Percentiles rank a stretch among this genome's conserved stretches.
These are phyloP conservation scores for Epirrhoe alternata DNA, from an alignment of 2,888 invertebrate genomes.

Conservation along the genomic window DNA sequence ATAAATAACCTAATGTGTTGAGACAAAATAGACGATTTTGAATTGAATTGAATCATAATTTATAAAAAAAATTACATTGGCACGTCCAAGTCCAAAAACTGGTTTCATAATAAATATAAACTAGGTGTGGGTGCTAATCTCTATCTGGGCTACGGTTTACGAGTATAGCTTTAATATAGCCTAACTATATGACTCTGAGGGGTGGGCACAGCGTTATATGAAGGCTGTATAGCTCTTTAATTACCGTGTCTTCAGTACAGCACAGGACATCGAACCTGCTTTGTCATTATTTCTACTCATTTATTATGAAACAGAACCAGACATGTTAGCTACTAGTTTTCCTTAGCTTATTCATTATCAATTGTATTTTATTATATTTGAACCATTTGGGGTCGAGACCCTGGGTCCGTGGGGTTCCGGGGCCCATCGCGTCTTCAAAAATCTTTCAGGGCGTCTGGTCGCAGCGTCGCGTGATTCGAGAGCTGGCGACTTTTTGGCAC, in stretches of 20 bases:
- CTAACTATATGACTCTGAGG: constrained; percentile 1
- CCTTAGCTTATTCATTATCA: neutral
- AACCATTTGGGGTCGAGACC: too few relatives aligned
- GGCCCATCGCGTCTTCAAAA: too few relatives aligned
- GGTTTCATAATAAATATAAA: neutral
- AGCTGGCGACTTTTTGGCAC: too few relatives aligned
- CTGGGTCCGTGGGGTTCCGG: too few relatives aligned
- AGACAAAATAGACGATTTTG: too few relatives aligned
- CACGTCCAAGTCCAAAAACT: too few relatives aligned
- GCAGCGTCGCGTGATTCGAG: too few relatives aligned
- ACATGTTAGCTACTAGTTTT: neutral
- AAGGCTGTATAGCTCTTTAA: constrained; percentile 55
- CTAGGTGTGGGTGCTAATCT: neutral
- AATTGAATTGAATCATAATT: too few relatives aligned
- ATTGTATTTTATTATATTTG: neutral
- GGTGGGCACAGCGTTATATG: constrained; percentile 2
- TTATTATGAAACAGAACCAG: constrained; percentile 31
- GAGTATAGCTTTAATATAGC: constrained; percentile 3
- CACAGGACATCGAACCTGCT: constrained; percentile 63
- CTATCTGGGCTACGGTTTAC: neutral
- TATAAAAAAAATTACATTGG: too few relatives aligned
- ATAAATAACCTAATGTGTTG: too few relatives aligned
- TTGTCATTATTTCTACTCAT: constrained; percentile 52
- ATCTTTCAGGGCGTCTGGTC: too few relatives aligned
- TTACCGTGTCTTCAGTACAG: constrained; percentile 62